Conservation (phyloP, 2,888 invertebrate species). For the Spatulosminthurus flaviceps region DNA sequence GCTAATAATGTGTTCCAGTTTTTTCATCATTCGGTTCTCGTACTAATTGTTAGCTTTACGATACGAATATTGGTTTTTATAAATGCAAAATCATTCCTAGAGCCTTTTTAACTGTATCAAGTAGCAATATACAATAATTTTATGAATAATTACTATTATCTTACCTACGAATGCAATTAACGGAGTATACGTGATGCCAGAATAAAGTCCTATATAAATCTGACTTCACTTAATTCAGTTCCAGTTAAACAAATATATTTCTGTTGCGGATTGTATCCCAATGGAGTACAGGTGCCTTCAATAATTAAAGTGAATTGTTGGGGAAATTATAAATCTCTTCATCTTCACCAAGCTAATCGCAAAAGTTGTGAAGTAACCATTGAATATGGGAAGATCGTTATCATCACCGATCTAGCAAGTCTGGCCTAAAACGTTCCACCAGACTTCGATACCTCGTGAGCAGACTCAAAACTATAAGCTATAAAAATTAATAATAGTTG, state of each 20-base stretch:
- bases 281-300: too few relatives aligned
- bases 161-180: not conserved
- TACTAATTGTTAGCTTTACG: not conserved
- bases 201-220: not conserved
- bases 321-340: too few relatives aligned
- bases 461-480: not conserved
- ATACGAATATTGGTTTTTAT: not conserved
- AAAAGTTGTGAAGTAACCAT: too few relatives aligned
- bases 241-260: too few relatives aligned
- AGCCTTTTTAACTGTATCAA: not conserved
- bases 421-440: constrained; percentile 26
- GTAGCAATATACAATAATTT: not conserved
- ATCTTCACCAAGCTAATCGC: too few relatives aligned
- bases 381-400: too few relatives aligned
- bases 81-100: not conserved
- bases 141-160: not conserved
- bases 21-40: not conserved
- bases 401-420: not conserved
- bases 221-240: not conserved
- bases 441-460: not conserved
- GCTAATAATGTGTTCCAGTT: not conserved
- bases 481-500: constrained; percentile 12
- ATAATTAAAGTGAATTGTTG: too few relatives aligned
- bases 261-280: too few relatives aligned
- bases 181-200: too few relatives aligned